phyloP scores from a whole-genome alignment of 2,888 invertebrate species.

The Cheilosia urbana region DNA sequence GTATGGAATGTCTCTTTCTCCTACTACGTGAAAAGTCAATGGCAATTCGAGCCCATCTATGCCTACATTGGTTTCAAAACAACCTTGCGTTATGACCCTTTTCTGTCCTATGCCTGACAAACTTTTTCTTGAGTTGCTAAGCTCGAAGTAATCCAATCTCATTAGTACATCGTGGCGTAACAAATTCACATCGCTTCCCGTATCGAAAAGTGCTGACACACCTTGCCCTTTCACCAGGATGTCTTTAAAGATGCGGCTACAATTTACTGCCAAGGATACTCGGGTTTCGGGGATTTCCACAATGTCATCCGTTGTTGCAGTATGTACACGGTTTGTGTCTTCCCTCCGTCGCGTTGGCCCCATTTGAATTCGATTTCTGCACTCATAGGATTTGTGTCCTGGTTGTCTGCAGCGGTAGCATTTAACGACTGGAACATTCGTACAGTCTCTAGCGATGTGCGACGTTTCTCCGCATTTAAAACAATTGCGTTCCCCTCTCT shows the following conservation, averaged over 20 bases:
- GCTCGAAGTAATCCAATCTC: background rate
- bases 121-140: background rate
- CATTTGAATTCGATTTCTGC: background rate
- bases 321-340: background rate
- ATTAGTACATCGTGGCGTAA: background rate
- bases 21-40: slow-evolving; percentile 35
- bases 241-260: slow-evolving; percentile 20
- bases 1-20: slow-evolving; percentile 36
- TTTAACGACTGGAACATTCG: background rate
- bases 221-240: background rate
- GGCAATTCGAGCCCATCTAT: slow-evolving; percentile 28
- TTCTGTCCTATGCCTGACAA: slow-evolving; percentile 28
- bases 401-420: slow-evolving; percentile 23
- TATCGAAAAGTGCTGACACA: slow-evolving; percentile 40
- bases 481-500: background rate
- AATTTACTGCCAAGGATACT: background rate
- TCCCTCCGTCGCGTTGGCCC: background rate
- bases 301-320: slow-evolving; percentile 15
- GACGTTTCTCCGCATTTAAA: slow-evolving; percentile 10
- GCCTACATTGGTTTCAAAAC: slow-evolving; percentile 17
- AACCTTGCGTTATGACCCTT: slow-evolving; percentile 23
- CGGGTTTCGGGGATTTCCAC: background rate
- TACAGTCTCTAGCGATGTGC: slow-evolving; percentile 10
- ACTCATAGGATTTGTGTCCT: slow-evolving; percentile 18
- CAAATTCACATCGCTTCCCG: slow-evolving; percentile 17